These are phyloP conservation scores for Nipponia nippon DNA, from an alignment of 2,113 vertebrate genomes.

Conservation along the genomic window DNA sequence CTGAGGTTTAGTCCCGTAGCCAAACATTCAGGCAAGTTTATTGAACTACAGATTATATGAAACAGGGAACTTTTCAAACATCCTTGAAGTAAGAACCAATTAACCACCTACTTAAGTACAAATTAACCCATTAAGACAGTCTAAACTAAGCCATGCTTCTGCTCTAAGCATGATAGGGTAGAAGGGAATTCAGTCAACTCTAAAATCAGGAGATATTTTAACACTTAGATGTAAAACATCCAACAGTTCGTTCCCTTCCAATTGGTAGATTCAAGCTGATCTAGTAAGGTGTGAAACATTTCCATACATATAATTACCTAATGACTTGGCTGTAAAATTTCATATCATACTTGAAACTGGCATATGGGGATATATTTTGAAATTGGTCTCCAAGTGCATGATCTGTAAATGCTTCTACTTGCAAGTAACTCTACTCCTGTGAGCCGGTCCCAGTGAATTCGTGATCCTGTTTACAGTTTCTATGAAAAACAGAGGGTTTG, in stretches of 20 bases:
- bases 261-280: background rate
- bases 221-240: background rate
- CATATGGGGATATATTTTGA: background rate
- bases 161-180: background rate
- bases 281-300: background rate
- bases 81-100: background rate
- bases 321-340: conserved; percentile 34
- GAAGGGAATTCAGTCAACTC: background rate
- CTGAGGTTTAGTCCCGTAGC: background rate
- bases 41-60: background rate
- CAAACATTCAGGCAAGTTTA: background rate
- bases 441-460: background rate
- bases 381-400: background rate
- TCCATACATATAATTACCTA: conserved; percentile 17
- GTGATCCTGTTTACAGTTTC: background rate
- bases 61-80: background rate
- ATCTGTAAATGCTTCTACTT: background rate
- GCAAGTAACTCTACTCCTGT: background rate
- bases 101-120: background rate
- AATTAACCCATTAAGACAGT: background rate
- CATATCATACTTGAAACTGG: background rate
- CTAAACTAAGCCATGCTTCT: background rate
- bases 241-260: background rate
- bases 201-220: background rate
- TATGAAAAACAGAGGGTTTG: background rate